phyloP scores from a whole-genome alignment of 1,140 invertebrate genomes.

The Cepaea nemoralis region DNA sequence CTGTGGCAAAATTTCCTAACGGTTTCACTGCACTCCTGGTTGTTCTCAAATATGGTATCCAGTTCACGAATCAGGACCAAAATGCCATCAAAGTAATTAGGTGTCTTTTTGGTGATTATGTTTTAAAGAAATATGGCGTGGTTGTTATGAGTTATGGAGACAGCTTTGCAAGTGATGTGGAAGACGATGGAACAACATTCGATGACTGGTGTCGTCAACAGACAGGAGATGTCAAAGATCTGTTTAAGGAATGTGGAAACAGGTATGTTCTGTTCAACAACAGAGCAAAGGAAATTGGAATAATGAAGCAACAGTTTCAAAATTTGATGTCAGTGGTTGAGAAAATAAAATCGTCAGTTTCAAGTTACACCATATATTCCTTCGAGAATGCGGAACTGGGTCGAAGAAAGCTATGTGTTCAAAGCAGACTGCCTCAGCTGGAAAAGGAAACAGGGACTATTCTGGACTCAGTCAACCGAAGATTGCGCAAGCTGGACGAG shows the following conservation, averaged over 20 bases:
- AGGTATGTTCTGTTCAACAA: slow-evolving; percentile 17
- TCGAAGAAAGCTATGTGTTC: not conserved
- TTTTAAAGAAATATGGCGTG: not conserved
- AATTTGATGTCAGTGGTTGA: not conserved
- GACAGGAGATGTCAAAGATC: not conserved
- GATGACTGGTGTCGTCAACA: not conserved
- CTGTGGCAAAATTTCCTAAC: not conserved
- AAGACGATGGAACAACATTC: not conserved
- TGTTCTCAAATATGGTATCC: slow-evolving; percentile 63
- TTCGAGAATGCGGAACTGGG: not conserved
- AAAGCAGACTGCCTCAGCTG: not conserved
- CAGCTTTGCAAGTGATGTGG: not conserved
- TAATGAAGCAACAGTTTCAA: not conserved
- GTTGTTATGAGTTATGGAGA: slow-evolving; percentile 17
- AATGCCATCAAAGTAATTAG: not conserved
- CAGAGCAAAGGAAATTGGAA: not conserved
- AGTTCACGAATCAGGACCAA: not conserved
- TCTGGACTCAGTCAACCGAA: not conserved
- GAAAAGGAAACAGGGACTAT: not conserved
- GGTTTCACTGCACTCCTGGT: slow-evolving; percentile 27
- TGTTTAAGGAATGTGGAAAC: not conserved
- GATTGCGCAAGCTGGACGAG: not conserved
- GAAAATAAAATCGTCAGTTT: not conserved
- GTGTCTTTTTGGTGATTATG: not conserved
- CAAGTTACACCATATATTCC: not conserved